Base-by-base conservation (phyloP, 2,888 invertebrate genomes). In the Drosophila neotestacea region DNA sequence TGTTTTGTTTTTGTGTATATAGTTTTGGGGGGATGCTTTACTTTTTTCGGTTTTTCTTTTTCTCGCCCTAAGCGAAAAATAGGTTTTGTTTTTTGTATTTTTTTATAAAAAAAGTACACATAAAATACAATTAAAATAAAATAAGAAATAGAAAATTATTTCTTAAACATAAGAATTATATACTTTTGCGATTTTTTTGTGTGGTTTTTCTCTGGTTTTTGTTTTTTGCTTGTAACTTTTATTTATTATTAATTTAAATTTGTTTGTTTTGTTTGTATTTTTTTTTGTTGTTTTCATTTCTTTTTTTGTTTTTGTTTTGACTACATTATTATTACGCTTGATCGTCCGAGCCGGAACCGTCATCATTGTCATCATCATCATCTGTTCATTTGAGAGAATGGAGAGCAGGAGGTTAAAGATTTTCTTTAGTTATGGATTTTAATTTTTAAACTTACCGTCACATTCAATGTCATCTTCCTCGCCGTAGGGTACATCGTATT, bases 291-390 rank as follows among this genome's bases (percentile, higher is more conserved):
- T 71, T 72, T 83, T 84, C 75, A 81, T 85, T 82, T 89, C 90
- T 70, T 88, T 83, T 77, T 88, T 89, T 88, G 77, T 84, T 82
- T 66, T 79, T 79, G 81, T 80, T 90, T 92, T 92, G 92, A 92
- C 92, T 92, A 92, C 85, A 90, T 91, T 88, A 91, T 92, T 91
- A 92, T 92, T 92, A 92, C 92, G 91, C 92, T 87, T 91, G 90
- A 87, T 92, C 91, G 75, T 92, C 92, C 70, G 91, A 91, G 74
- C 91, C 92, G 75, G 92, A 92, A 67, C 91, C 92, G 79, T 92
- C 92, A 70, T 91, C 91, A 75, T 91, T 91, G 65, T 91, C 91
- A 81, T 91, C 92, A 62, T 92, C 92, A 56, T 92, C 92, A 85
- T 92, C 92, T 92, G 70, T 50, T 74, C 32, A 73, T 36, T 13